phyloP scores from a whole-genome alignment of 2,113 vertebrate genomes.

The Argyrosomus japonicus region DNA sequence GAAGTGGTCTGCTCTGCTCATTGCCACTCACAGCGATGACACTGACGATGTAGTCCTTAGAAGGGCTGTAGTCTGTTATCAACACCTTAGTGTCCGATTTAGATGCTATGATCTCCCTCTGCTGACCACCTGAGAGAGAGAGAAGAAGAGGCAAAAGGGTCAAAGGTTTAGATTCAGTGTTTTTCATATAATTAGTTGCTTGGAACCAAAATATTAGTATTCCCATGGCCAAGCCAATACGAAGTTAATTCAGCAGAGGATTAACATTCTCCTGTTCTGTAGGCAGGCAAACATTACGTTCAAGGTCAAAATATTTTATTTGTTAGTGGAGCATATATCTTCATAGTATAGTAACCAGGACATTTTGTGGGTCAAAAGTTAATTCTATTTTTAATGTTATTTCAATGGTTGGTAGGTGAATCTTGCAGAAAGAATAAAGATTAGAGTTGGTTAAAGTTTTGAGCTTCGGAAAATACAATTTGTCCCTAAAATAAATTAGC shows the following conservation, averaged over 20 bases:
- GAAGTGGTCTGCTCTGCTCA: slow-evolving; percentile 81
- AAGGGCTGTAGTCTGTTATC: slow-evolving; percentile 82
- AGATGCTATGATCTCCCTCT: slow-evolving; percentile 78
- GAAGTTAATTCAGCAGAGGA: slow-evolving; percentile 13
- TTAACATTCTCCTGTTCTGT: slow-evolving; percentile 27
- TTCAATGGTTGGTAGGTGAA: neutral
- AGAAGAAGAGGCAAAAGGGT: slow-evolving; percentile 10
- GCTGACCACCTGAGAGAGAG: slow-evolving; percentile 73
- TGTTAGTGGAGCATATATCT: neutral
- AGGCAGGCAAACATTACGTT: slow-evolving; percentile 23
- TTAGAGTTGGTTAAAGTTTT: neutral
- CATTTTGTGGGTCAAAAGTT: neutral
- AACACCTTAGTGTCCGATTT: slow-evolving; percentile 80
- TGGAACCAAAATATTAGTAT: slow-evolving; percentile 28
- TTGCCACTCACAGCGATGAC: slow-evolving; percentile 80
- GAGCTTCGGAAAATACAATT: neutral
- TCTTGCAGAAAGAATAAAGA: neutral
- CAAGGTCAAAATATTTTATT: slow-evolving; percentile 34
- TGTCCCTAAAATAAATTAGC: slow-evolving; percentile 8
- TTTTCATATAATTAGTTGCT: slow-evolving; percentile 20
- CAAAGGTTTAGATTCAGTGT: slow-evolving; percentile 26
- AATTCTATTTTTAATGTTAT: neutral
- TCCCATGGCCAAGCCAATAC: neutral
- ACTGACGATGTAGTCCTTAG: slow-evolving; percentile 77
- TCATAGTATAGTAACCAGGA: neutral